Evolutionary conservation across 2,888 invertebrate species (phyloP).

Genomic region (Trichacis sp.): DNA sequence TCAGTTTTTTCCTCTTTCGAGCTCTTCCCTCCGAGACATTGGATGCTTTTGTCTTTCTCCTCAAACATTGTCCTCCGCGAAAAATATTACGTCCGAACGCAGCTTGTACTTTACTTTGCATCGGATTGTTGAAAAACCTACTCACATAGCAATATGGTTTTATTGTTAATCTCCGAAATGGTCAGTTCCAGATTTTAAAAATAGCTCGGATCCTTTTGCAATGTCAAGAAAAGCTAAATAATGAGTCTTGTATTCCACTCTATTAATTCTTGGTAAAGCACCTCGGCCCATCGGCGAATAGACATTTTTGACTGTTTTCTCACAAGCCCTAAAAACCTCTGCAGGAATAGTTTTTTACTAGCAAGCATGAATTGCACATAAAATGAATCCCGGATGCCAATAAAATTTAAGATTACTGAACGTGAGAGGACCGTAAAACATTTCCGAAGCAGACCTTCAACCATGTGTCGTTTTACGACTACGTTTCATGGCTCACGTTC

Average conservation of each 20-base stretch:
- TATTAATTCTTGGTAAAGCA: too few species aligned
- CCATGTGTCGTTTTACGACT: constrained; percentile 48
- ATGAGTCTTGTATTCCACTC: too few species aligned
- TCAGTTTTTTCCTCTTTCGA: constrained; percentile 16
- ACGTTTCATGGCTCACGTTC: constrained; percentile 43
- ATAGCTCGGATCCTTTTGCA: too few species aligned
- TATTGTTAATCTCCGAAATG: too few species aligned
- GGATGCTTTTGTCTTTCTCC: not conserved
- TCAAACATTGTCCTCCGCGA: not conserved
- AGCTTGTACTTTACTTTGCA: too few species aligned
- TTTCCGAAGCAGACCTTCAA: constrained; percentile 36
- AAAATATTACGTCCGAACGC: too few species aligned
- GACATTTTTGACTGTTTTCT: not conserved
- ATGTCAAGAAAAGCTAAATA: too few species aligned
- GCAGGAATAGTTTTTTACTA: not conserved
- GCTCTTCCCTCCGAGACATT: not conserved
- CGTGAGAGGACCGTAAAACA: constrained; percentile 46
- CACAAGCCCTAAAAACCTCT: not conserved
- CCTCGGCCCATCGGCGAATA: too few species aligned
- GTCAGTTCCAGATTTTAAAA: too few species aligned
- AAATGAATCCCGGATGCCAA: constrained; percentile 47
- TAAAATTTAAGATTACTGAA: constrained; percentile 59
- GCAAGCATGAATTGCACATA: constrained; percentile 1
- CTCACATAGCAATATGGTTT: too few species aligned
- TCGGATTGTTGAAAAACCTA: too few species aligned